phyloP scores from a whole-genome alignment of 2,888 invertebrate genomes.

The Cordylochernes scorpioides region DNA sequence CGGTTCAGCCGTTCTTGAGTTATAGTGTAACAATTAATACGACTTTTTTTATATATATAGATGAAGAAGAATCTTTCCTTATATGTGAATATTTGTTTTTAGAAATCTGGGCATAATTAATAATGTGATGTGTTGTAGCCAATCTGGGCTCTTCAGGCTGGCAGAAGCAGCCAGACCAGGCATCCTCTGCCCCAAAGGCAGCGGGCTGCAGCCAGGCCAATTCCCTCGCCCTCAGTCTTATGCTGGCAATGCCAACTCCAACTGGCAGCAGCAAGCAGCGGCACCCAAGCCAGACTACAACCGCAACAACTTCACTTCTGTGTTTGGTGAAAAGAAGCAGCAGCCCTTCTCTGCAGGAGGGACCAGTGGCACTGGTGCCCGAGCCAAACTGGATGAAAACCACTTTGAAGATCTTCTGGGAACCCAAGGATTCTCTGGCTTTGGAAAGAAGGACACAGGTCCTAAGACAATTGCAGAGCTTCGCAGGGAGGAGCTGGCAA shows the following conservation, averaged over 20 bases:
- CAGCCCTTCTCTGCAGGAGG: too few species aligned
- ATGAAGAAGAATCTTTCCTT: too few species aligned
- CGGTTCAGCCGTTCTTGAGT: too few species aligned
- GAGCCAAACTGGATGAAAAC: slow-evolving; percentile 29
- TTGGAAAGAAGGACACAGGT: slow-evolving; percentile 39
- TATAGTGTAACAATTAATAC: too few species aligned
- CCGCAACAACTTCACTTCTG: slow-evolving; percentile 34
- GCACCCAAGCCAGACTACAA: slow-evolving; percentile 29
- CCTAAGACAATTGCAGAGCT: slow-evolving; percentile 69
- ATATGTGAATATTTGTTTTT: too few species aligned
- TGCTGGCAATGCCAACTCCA: slow-evolving; percentile 8
- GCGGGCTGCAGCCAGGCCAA: too few species aligned
- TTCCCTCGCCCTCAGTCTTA: slow-evolving; percentile 10
- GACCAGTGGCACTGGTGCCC: slow-evolving; percentile 5
- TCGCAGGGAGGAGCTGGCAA: slow-evolving; percentile 57
- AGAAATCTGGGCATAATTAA: too few species aligned
- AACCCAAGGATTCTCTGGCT: slow-evolving; percentile 61
- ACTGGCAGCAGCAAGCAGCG: slow-evolving; percentile 4
- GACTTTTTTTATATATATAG: too few species aligned
- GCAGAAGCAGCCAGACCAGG: too few species aligned
- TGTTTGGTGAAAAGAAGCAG: slow-evolving; percentile 13
- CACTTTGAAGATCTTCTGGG: slow-evolving; percentile 74
- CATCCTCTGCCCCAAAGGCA: too few species aligned
- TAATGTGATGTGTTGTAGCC: too few species aligned
- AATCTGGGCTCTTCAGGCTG: too few species aligned